Evolutionary conservation across 1,140 invertebrate genomes (phyloP).

Genomic region (Eufriesea mexicana): DNA sequence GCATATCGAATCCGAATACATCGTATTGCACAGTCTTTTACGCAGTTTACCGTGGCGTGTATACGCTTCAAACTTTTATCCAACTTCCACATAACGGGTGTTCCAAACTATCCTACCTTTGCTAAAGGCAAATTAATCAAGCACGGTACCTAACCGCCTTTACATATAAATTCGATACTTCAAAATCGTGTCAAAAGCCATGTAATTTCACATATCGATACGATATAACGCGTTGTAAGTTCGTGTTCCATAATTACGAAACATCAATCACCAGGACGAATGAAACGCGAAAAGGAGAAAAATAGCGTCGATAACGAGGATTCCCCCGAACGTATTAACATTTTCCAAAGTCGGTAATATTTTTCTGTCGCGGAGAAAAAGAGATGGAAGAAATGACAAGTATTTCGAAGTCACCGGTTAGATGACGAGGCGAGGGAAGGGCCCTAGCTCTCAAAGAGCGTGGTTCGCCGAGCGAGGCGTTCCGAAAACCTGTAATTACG

Average conservation of each 20-base stretch:
- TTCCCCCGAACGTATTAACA: slow-evolving; percentile 20
- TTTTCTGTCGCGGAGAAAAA: slow-evolving; percentile 27
- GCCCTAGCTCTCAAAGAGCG: slow-evolving; percentile 65
- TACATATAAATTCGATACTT: neutral
- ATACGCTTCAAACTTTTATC: slow-evolving; percentile 36
- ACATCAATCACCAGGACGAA: neutral
- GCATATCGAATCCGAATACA: slow-evolving; percentile 37
- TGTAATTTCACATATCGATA: neutral
- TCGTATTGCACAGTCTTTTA: slow-evolving; percentile 18
- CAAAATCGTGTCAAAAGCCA: neutral
- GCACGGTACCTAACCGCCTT: neutral
- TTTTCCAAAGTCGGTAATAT: slow-evolving; percentile 15
- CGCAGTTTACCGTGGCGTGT: slow-evolving; percentile 24
- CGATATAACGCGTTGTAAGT: neutral
- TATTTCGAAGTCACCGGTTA: slow-evolving; percentile 69
- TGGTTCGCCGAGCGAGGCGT: slow-evolving; percentile 76
- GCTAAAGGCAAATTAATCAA: neutral
- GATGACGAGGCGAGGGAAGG: slow-evolving; percentile 64
- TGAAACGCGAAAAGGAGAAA: neutral
- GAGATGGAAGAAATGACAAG: slow-evolving; percentile 52
- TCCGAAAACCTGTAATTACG: slow-evolving; percentile 82
- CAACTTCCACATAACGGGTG: slow-evolving; percentile 34
- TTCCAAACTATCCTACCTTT: neutral
- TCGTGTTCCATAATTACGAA: neutral
- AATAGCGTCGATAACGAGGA: neutral